Conservation (phyloP, 2,113 vertebrate species). For the Oreochromis aureus region DNA sequence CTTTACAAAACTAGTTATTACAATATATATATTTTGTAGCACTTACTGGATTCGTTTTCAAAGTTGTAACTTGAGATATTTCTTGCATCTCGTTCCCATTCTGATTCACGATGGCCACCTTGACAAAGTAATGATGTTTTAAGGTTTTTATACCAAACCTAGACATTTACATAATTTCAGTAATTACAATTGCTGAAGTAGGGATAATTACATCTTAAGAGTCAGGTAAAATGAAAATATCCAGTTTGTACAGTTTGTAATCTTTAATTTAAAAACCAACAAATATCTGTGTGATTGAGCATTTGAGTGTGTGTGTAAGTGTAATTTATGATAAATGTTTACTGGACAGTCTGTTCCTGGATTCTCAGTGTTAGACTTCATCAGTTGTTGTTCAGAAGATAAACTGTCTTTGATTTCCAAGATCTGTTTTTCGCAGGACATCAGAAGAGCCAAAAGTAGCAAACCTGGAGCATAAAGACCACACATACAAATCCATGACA, state of each 20-base stretch:
- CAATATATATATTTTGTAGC: neutral
- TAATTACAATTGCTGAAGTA: neutral
- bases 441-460: conserved; percentile 9
- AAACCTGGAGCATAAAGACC: conserved; percentile 8
- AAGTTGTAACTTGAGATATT: neutral
- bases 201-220: neutral
- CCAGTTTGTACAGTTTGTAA: neutral
- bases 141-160: neutral
- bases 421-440: conserved; percentile 14
- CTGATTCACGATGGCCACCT: neutral
- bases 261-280: neutral
- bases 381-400: neutral
- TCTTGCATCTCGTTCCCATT: neutral
- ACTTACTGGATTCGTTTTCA: neutral
- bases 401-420: neutral
- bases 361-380: conserved; percentile 40
- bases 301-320: neutral
- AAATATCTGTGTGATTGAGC: neutral
- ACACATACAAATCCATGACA: neutral
- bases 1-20: neutral
- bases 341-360: conserved; percentile 62
- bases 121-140: neutral
- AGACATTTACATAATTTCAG: neutral
- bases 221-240: neutral
- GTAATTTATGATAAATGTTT: neutral